Base-by-base conservation (phyloP, 2,888 invertebrate species). In the Patella caerulea region DNA sequence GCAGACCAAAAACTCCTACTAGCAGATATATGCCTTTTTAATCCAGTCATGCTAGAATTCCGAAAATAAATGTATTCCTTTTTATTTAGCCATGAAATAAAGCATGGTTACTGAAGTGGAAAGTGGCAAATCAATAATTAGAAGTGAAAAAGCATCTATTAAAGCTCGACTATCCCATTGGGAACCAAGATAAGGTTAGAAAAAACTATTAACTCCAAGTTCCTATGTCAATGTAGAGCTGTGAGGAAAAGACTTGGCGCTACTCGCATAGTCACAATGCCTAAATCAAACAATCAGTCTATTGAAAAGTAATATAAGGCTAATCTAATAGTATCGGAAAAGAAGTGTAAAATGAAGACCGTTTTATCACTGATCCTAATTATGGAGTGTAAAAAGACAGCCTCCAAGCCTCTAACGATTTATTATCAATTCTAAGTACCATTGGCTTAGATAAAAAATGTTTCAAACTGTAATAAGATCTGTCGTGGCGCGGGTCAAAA, bases 271-370 rank as follows among this genome's bases (percentile, higher is more conserved):
- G 65, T 65, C 65, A 65, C 65, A 65, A 45, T 65, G 65, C 65
- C 24, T 24, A 65, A 65, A 24, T 65, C 65, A 65, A 65, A 65
- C 65, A 65, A 65, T 65, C 65, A 65, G 65, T 65, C 65, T 65
- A 65, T 65, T 65, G 65, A 24, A 65, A 65, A 65, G 19, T 65
- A 65, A 65, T 65, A 65, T 24, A 24, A 11, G 65, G 9, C 65
- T 65, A 65, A 65, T 65, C 65, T 65, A 14, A 12, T 19, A 24
- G 19, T 65, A 65, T 65, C 65, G 19, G 65, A 24, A 65, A 65
- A n/a, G 19, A 65, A 65, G 24, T 19, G 65, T 65, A 65, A 65
- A 65, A 65, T 24, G 19, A 65, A 65, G 19, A 65, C 9, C 19
- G 65, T 24, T 65, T 65, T 65, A 65, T 65, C 65, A 65, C 24